Evolutionary conservation across 2,113 vertebrate species (phyloP), one percentile per base, ranked within the genome.

Genomic region (Lagopus muta): DNA sequence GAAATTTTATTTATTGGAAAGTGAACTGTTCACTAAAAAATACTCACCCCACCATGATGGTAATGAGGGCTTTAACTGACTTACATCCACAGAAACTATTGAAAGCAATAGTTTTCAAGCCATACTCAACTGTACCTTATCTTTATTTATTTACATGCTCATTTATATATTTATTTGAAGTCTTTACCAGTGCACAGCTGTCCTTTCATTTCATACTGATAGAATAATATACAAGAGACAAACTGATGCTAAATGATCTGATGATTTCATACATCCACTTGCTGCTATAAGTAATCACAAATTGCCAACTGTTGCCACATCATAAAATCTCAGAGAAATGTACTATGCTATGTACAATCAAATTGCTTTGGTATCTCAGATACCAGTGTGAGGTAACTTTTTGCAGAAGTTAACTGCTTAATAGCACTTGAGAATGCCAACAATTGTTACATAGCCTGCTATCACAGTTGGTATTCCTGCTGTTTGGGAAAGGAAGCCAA

Each of bases 371-470:
- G 71, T 93, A 75, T 86, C 91, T 90, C 69, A 84, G 75, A 95
- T 92, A 89, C 40, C 32, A 90, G 7, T 65, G 52, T 1, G 0
- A 62, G 45, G 73, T 69, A 87, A 67, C 54, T 91, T 93, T 82
- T 88, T 66, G 73, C 81, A 96, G 76, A 36, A 32, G 30, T 22
- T 58, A 45, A 40, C 32, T 52, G 57, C 90, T 88, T 89, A 79
- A 92, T 82, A 91, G 60, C 52, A 74, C 32, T 96, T 74, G 88
- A 87, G 88, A 95, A 87, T 78, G 30, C 11, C 67, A 66, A 20
- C 94, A 89, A 91, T 93, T 86, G 62, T 81, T 95, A 80, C 74
- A 60, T 77, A 85, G 60, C 25, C 27, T 85, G 20, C 42, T 90
- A 86, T 80, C 43, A 85, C 36, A 91, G 85, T 48, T 65, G 50